Conservation (phyloP, 2,888 invertebrate species). For the Melinopterus prodromus region DNA sequence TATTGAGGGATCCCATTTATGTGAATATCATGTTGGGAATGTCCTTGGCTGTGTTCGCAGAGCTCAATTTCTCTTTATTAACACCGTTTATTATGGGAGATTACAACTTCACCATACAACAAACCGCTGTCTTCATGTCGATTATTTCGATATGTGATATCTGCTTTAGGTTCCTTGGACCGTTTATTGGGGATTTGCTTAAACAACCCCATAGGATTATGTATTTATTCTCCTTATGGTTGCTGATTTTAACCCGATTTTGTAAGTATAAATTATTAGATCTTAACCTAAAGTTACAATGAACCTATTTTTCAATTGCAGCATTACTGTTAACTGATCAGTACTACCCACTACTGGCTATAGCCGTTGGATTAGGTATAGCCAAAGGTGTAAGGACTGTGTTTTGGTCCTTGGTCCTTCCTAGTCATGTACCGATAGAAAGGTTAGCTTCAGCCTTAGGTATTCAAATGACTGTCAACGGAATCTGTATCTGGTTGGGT, state of each 20-base stretch:
- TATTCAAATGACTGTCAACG: slow-evolving; percentile 75
- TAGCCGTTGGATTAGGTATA: slow-evolving; percentile 69
- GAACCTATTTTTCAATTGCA: slow-evolving; percentile 41
- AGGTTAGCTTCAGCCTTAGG: slow-evolving; percentile 73
- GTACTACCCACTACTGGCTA: slow-evolving; percentile 57
- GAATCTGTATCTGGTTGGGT: slow-evolving; percentile 67
- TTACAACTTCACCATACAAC: slow-evolving; percentile 65
- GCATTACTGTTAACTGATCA: slow-evolving; percentile 56
- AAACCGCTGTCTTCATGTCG: slow-evolving; percentile 72
- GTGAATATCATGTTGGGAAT: slow-evolving; percentile 74
- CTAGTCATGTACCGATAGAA: slow-evolving; percentile 73
- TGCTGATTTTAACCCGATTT: slow-evolving; percentile 68
- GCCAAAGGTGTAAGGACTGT: slow-evolving; percentile 76
- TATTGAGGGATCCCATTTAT: slow-evolving; percentile 73
- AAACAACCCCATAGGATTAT: slow-evolving; percentile 69
- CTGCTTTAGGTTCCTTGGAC: slow-evolving; percentile 68
- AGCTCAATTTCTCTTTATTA: slow-evolving; percentile 73
- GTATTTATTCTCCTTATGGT: slow-evolving; percentile 69
- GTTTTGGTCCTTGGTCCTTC: slow-evolving; percentile 74
- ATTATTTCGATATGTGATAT: slow-evolving; percentile 65
- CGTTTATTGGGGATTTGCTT: slow-evolving; percentile 72
- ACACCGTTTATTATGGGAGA: slow-evolving; percentile 74
- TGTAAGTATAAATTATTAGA: slow-evolving; percentile 63
- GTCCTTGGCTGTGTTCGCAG: slow-evolving; percentile 73
- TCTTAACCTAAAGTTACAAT: slow-evolving; percentile 16